These are phyloP conservation scores for Mormyrus proboscirostris DNA, from an alignment of 2,797 vertebrate genomes.

Conservation along the genomic window DNA sequence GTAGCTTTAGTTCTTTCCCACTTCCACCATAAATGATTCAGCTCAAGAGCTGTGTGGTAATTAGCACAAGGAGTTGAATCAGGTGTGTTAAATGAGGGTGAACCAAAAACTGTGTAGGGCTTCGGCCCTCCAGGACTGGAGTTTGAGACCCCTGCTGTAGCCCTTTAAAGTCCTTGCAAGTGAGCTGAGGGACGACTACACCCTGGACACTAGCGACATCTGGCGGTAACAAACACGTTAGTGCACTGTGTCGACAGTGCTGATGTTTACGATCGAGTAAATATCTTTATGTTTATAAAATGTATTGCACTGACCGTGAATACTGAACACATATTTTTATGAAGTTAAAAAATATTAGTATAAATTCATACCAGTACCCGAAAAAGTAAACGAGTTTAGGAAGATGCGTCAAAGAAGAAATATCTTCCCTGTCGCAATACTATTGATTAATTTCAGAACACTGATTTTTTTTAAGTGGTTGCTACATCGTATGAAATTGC, in stretches of 20 bases:
- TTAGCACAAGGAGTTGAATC: no score
- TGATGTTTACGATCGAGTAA: background rate
- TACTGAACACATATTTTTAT: background rate
- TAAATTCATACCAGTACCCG: background rate
- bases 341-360: background rate
- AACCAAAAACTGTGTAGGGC: no score
- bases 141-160: conserved; percentile 39
- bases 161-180: background rate
- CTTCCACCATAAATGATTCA: no score
- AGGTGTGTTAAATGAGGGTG: no score
- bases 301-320: background rate
- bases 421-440: conserved; percentile 12
- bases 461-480: background rate
- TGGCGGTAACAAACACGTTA: background rate
- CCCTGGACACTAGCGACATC: background rate
- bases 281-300: background rate
- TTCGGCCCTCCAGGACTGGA: conserved; percentile 21
- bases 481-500: background rate
- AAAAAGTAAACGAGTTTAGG: background rate
- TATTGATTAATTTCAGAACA: background rate
- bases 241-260: background rate
- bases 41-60: no score
- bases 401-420: background rate
- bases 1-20: no score
- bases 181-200: background rate